phyloP scores from a whole-genome alignment of 2,888 invertebrate species.

The Watsonalla binaria region DNA sequence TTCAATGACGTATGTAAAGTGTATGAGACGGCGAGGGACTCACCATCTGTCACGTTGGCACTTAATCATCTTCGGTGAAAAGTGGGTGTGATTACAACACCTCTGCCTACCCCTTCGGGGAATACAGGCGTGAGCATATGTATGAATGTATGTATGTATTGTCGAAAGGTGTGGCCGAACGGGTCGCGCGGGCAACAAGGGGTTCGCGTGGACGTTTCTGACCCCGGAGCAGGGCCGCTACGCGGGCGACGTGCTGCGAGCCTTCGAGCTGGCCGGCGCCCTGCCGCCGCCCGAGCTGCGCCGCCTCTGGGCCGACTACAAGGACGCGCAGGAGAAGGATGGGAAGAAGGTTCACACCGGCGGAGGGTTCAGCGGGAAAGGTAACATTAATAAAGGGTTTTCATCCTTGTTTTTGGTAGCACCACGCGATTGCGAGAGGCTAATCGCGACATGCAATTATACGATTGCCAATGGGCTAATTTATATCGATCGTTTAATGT shows the following conservation, averaged over 20 bases:
- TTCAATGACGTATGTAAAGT: too few species aligned
- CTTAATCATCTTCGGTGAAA: too few species aligned
- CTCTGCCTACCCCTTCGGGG: too few species aligned
- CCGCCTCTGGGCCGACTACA: slow-evolving; percentile 92
- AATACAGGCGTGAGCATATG: too few species aligned
- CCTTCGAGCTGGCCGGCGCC: slow-evolving; percentile 90
- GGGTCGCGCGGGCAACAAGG: slow-evolving; percentile 96
- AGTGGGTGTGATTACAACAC: too few species aligned
- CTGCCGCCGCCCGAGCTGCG: slow-evolving; percentile 87
- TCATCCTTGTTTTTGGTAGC: too few species aligned
- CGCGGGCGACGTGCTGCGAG: slow-evolving; percentile 95
- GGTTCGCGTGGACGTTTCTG: slow-evolving; percentile 97
- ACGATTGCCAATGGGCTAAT: too few species aligned
- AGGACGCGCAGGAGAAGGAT: slow-evolving; percentile 92
- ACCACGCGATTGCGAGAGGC: too few species aligned
- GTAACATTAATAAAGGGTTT: slow-evolving; percentile 28
- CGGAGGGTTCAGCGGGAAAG: slow-evolving; percentile 96
- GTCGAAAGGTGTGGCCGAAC: slow-evolving; percentile 89
- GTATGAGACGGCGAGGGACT: too few species aligned
- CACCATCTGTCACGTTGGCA: too few species aligned
- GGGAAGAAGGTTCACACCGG: slow-evolving; percentile 94
- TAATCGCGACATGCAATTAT: too few species aligned
- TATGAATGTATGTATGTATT: background rate
- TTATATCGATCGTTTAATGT: too few species aligned
- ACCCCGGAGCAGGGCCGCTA: slow-evolving; percentile 96